Percentiles rank a stretch among this genome's conserved stretches.
Evolutionary conservation across 2,888 invertebrate species (phyloP).

Genomic region (Polymixis lichenea): DNA sequence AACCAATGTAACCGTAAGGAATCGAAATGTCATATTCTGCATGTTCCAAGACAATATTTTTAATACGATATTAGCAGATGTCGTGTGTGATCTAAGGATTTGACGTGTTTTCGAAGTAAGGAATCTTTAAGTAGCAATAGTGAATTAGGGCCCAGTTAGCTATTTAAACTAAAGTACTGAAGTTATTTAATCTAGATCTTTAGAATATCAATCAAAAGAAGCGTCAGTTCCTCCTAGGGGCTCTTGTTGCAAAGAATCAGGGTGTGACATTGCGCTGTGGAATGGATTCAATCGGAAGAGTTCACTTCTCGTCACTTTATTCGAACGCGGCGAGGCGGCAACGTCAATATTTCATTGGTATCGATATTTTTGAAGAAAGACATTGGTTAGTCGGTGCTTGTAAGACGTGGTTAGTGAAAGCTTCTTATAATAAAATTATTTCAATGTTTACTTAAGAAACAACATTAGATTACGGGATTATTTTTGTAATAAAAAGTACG

Average conservation of each 20-base stretch:
- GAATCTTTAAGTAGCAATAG: too few species aligned
- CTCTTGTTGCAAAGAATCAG: neutral
- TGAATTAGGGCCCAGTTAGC: too few species aligned
- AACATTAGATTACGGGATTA: too few species aligned
- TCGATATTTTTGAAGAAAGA: neutral
- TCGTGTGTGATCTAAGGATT: too few species aligned
- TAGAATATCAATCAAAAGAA: neutral
- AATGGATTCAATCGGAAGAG: constrained; percentile 21
- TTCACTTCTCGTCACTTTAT: constrained; percentile 2
- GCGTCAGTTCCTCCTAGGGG: neutral
- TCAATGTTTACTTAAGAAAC: neutral
- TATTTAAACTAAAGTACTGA: too few species aligned
- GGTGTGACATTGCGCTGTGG: neutral
- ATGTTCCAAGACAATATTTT: too few species aligned
- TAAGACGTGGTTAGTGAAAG: neutral
- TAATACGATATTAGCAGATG: too few species aligned
- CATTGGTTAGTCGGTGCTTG: neutral
- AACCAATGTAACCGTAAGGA: too few species aligned
- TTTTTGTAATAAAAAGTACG: too few species aligned
- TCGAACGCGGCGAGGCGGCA: neutral
- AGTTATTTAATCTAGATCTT: neutral
- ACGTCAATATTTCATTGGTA: constrained; percentile 10
- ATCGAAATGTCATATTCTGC: too few species aligned
- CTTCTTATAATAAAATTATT: neutral
- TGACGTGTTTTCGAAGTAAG: too few species aligned